A percentile compares a stretch with the other conserved stretches of the same genome.
Conservation (phyloP, 1,140 invertebrate genomes). For the Sinonovacula constricta region DNA sequence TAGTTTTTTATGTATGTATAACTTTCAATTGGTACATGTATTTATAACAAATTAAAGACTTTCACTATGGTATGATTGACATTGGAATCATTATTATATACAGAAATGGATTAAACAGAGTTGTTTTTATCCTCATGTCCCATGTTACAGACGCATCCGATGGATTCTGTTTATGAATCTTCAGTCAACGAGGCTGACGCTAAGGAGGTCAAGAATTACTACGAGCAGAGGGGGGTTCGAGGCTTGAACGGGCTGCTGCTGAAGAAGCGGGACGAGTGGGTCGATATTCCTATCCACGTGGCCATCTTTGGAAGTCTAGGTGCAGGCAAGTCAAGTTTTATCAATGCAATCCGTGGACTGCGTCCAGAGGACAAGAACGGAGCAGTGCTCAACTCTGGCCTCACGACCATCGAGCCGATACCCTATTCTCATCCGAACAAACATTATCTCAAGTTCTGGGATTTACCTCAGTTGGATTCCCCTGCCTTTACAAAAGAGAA, state of each 20-base stretch:
- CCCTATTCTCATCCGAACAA: constrained; percentile 55
- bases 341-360: constrained; percentile 50
- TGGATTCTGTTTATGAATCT: constrained; percentile 1
- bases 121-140: no score
- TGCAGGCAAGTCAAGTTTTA: constrained; percentile 56
- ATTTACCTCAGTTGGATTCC: constrained; percentile 46
- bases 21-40: no score
- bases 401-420: constrained; percentile 49
- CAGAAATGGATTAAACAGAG: no score
- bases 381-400: constrained; percentile 31
- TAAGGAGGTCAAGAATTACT: constrained; percentile 31
- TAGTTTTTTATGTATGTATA: no score
- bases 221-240: constrained; percentile 23
- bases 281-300: constrained; percentile 48
- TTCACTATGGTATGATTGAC: no score
- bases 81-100: no score
- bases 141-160: no score
- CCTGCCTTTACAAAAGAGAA: constrained; percentile 35
- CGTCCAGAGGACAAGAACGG: constrained; percentile 36
- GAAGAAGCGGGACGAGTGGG: constrained; percentile 42
- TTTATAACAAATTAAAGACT: no score
- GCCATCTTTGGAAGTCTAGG: constrained; percentile 39
- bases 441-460: constrained; percentile 54
- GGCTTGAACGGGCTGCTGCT: constrained; percentile 3
- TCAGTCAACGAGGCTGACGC: constrained; percentile 43